phyloP scores from a whole-genome alignment of 2,888 invertebrate genomes.

The Ptilodon capucinus region DNA sequence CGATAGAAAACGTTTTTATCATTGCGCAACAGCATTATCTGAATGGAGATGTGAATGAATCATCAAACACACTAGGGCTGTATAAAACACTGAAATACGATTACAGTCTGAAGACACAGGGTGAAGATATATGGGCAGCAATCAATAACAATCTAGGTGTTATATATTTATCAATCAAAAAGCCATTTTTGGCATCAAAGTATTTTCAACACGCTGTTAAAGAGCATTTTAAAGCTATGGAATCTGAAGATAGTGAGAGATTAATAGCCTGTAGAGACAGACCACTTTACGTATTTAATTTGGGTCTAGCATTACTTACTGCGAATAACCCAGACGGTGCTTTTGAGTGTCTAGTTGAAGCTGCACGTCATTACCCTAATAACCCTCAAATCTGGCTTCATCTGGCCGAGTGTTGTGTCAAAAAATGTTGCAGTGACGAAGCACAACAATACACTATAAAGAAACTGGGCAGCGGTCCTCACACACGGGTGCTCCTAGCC shows the following conservation, averaged over 20 bases:
- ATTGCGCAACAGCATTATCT: constrained; percentile 72
- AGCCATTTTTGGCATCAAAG: constrained; percentile 90
- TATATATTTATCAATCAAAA: constrained; percentile 90
- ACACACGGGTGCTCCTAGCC: constrained; percentile 64
- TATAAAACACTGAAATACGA: constrained; percentile 64
- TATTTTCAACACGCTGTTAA: constrained; percentile 91
- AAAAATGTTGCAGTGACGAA: constrained; percentile 84
- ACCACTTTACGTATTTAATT: constrained; percentile 89
- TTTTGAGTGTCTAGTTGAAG: constrained; percentile 95
- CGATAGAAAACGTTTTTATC: constrained; percentile 73
- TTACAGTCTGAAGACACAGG: constrained; percentile 68
- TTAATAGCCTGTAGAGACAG: constrained; percentile 70
- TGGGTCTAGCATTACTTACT: constrained; percentile 92
- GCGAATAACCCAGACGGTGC: constrained; percentile 91
- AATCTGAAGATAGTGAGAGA: constrained; percentile 67
- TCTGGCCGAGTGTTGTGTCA: constrained; percentile 96
- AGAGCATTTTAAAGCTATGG: constrained; percentile 84
- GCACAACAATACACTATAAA: constrained; percentile 68
- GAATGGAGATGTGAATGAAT: constrained; percentile 69
- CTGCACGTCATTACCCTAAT: constrained; percentile 91
- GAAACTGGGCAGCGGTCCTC: constrained; percentile 73
- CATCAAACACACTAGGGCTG: constrained; percentile 63
- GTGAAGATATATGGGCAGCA: constrained; percentile 78
- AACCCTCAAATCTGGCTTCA: constrained; percentile 96
- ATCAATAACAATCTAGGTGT: constrained; percentile 92